Evolutionary conservation across 2,113 vertebrate species (phyloP).

Genomic region (Hydrochoerus hydrochaeris): DNA sequence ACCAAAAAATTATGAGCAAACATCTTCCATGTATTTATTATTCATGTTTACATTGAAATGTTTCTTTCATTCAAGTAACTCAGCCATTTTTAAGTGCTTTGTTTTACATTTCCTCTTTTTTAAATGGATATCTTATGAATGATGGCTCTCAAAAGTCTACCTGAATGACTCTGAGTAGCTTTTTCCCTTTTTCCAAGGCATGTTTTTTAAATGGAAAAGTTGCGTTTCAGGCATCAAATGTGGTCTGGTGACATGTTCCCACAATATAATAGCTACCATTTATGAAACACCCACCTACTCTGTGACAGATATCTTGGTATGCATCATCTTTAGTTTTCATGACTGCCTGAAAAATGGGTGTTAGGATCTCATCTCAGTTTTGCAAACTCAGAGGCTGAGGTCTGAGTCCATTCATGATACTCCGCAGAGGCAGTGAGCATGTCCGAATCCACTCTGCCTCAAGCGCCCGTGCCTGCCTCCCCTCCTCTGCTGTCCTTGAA

Average conservation of each 20-base stretch:
- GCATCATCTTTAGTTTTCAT: conserved; percentile 62
- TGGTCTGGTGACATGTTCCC: conserved; percentile 72
- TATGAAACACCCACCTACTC: conserved; percentile 77
- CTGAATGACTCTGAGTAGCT: conserved; percentile 71
- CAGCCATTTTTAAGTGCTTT: conserved; percentile 46
- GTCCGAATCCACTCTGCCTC: neutral
- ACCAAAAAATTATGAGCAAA: neutral
- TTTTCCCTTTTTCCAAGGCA: conserved; percentile 54
- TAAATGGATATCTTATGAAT: conserved; percentile 69
- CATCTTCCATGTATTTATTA: neutral
- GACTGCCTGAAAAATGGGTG: conserved; percentile 57
- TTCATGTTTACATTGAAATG: conserved; percentile 53
- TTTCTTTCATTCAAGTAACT: conserved; percentile 58
- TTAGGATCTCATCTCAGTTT: conserved; percentile 31
- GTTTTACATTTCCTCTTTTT: conserved; percentile 56
- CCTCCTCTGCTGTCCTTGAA: neutral
- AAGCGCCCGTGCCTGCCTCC: neutral
- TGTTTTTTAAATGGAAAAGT: conserved; percentile 75
- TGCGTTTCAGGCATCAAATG: conserved; percentile 72
- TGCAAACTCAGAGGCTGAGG: neutral
- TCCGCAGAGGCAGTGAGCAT: neutral
- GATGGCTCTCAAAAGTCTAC: conserved; percentile 55
- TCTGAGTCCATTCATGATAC: neutral
- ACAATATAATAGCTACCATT: conserved; percentile 73
- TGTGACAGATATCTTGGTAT: conserved; percentile 64